Evolutionary conservation across 2,113 vertebrate genomes (phyloP), one percentile per base, ranked within the genome.

Genomic region (Macrotis lagotis): DNA sequence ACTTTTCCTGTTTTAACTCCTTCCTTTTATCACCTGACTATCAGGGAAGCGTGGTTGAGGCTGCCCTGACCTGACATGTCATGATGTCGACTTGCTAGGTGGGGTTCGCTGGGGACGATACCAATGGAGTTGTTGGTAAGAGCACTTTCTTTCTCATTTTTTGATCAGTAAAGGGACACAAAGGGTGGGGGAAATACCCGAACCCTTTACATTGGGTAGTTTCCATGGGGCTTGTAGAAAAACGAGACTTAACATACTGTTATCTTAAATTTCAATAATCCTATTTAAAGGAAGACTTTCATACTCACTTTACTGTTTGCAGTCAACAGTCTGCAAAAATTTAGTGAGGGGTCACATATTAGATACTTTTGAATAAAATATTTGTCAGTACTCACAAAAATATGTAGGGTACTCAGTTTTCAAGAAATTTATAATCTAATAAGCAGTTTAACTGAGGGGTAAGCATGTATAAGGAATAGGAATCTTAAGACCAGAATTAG

Each of bases 11-110:
- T 99, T 98, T 99, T 99, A 99, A 99, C 99, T 99, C 99, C 99
- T 99, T 99, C 98, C 99, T 99, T 99, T 99, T 99, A 98, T 99
- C 98, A 99, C 99, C 99, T 99, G 99, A 99, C 99, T 99, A 99
- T 99, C 99, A 99, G 99, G 99, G 99, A 99, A 99, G 99, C 99
- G 99, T 99, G 98, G 74, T 98, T 98, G 98, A 99, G 98, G 98
- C 99, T 99, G 98, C 98, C 98, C 98, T 98, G 98, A 98, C 99
- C 98, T 99, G 99, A 98, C 98, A 99, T 99, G 98, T 99, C 98
- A 98, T 98, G 99, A 99, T 99, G 99, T 99, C 98, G 98, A 98
- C 98, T 98, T 98, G 98, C 98, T 99, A 99, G 99, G 98, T 98
- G 98, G 98, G 98, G 98, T 97, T 99, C 99, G 98, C 98, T 99